Base-by-base conservation (phyloP, 1,140 invertebrate genomes). In the Achroia grisella region DNA sequence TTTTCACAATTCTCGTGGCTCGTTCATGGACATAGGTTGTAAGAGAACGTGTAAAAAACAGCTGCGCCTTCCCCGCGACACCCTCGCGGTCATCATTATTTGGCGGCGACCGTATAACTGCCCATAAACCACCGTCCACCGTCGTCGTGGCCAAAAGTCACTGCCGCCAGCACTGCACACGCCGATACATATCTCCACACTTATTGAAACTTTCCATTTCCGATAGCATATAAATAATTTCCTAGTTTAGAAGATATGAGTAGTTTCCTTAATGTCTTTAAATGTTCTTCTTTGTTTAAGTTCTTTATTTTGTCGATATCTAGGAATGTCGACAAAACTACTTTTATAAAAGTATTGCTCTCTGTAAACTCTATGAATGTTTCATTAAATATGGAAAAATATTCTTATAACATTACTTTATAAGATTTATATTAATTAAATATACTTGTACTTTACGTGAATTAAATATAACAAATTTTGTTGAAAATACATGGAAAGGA, bases 41-140 rank as follows among this genome's bases (percentile, higher is more conserved):
- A 58, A 50, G 52, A 61, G 56, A 72, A 60, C 64, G 69, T 79
- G 77, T 84, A 84, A 84, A 84, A 84, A 81, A 81, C 80, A 84
- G 73, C 75, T 84, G 79, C 59, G 67, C 53, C 67, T 43, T 23
- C 44, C 39, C 34, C 48, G 42, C 48, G 69, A 64, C 68, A 71
- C 74, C 75, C 75, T 73, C 61, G 71, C 60, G 73, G 74, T 71
- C 70, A 67, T 23, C 61, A 55, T 68, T 73, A 69, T 66, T 23
- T 62, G 44, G 60, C 67, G 60, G 41, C 66, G 58, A 51, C 44
- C 63, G 59, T 77, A 71, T 78, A 76, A 76, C 68, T 69, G 61
- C 53, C 72, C 72, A 76, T 80, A 80, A 79, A 77, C 62, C 57
- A 60, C 46, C 53, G 39, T 39, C 4, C 33, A 10, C 27, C 28